A percentile compares a stretch with the other conserved stretches of the same genome.
Evolutionary conservation across 2,113 vertebrate genomes (phyloP).

Genomic region (Tragelaphus imberbis): DNA sequence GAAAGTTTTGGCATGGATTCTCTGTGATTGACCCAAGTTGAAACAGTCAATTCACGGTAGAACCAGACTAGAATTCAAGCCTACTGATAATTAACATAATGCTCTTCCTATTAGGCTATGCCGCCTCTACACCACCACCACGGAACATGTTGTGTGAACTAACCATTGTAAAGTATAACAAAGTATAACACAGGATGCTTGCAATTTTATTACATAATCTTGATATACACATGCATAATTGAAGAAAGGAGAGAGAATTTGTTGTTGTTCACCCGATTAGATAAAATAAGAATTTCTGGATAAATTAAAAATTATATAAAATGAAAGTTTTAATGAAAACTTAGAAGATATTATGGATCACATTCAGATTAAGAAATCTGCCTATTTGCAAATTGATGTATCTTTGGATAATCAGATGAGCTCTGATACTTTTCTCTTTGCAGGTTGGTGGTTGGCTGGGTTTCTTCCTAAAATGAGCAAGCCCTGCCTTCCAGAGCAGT

Average conservation of each 20-base stretch:
- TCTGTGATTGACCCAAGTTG: background rate
- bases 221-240: background rate
- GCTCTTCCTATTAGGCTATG: background rate
- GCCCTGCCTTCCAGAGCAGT: background rate
- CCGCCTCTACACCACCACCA: background rate
- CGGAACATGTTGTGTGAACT: background rate
- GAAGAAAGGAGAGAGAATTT: background rate
- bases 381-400: background rate
- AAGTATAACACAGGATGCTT: background rate
- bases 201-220: background rate
- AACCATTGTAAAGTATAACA: background rate
- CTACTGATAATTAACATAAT: background rate
- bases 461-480: background rate
- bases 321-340: background rate
- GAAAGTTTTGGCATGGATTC: background rate
- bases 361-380: background rate
- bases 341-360: background rate
- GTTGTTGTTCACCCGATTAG: background rate
- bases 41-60: background rate
- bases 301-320: slow-evolving; percentile 17
- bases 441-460: background rate
- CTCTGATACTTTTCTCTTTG: background rate
- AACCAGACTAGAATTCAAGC: background rate
- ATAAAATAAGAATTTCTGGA: background rate
- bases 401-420: background rate